Evolutionary conservation across 2,797 vertebrate species (phyloP).

Genomic region (Aldrovandia affinis): DNA sequence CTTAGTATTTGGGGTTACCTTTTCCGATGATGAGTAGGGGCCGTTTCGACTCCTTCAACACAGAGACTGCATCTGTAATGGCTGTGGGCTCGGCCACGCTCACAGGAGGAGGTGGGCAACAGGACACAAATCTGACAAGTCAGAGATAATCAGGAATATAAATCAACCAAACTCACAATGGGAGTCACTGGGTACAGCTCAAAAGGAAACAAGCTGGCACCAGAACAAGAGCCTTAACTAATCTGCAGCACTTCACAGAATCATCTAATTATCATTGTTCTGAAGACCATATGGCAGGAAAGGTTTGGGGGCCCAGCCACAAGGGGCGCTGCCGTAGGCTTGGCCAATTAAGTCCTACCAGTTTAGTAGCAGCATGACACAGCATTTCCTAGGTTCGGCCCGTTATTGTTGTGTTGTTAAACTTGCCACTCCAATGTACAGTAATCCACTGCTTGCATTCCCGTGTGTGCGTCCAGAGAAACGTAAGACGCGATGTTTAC

Average conservation of each 20-base stretch:
- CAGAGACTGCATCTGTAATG: slow-evolving; percentile 68
- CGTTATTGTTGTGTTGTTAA: too few species aligned
- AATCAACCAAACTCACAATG: slow-evolving; percentile 44
- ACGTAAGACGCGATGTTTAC: too few species aligned
- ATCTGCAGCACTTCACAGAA: slow-evolving; percentile 2
- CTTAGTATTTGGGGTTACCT: slow-evolving; percentile 71
- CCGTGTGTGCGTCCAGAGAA: too few species aligned
- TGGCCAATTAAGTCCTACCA: too few species aligned
- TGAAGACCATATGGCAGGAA: too few species aligned
- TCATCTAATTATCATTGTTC: background rate
- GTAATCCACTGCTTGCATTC: too few species aligned
- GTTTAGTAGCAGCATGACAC: too few species aligned
- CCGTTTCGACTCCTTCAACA: slow-evolving; percentile 76
- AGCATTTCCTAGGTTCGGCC: too few species aligned
- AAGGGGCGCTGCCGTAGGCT: too few species aligned
- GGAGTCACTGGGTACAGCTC: slow-evolving; percentile 2
- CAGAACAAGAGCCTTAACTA: background rate
- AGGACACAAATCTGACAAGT: slow-evolving; percentile 66
- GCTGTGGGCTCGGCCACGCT: slow-evolving; percentile 74
- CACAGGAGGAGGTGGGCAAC: slow-evolving; percentile 84
- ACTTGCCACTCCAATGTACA: too few species aligned
- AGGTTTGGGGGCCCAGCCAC: too few species aligned
- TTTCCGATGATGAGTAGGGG: slow-evolving; percentile 92
- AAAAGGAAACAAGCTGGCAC: background rate
- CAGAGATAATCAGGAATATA: background rate